Evolutionary conservation across 37 sponge, comb jelly and placozoan species (phyloP).

Genomic region (Theonella swinhoei): DNA sequence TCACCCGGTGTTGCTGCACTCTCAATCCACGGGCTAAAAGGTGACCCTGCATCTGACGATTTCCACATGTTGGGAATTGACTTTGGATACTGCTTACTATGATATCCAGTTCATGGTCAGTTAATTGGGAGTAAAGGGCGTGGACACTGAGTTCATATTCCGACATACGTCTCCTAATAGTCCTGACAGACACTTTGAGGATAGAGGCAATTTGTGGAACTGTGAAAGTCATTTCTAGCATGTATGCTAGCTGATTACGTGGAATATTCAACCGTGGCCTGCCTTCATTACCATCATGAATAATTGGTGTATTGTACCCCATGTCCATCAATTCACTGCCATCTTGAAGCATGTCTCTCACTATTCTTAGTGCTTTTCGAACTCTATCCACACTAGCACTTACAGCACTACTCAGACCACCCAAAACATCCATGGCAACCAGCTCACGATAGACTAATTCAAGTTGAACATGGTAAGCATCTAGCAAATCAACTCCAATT

Average conservation of each 20-base stretch:
- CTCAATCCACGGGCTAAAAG: constrained; percentile 19
- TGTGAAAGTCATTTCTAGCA: constrained; percentile 34
- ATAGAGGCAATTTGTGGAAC: constrained; percentile 40
- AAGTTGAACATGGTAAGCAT: background rate
- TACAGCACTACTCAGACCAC: background rate
- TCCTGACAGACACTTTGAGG: constrained; percentile 47
- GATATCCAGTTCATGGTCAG: constrained; percentile 48
- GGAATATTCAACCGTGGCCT: constrained; percentile 38
- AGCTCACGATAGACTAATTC: constrained; percentile 23
- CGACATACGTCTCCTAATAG: constrained; percentile 44
- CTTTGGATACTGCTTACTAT: constrained; percentile 11
- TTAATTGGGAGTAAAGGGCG: constrained; percentile 18
- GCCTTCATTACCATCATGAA: background rate
- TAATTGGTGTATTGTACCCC: background rate
- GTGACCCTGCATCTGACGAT: constrained; percentile 23
- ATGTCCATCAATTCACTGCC: background rate
- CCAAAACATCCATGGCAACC: background rate
- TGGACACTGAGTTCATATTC: constrained; percentile 23
- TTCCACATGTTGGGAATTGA: constrained; percentile 41
- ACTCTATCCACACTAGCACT: background rate
- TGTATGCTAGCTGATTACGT: constrained; percentile 9
- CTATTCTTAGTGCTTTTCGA: too few species aligned
- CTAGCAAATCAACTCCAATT: background rate
- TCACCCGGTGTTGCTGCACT: constrained; percentile 45
- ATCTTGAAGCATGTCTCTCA: background rate